Conservation (phyloP, 2,113 vertebrate species). For the Salvator merianae region DNA sequence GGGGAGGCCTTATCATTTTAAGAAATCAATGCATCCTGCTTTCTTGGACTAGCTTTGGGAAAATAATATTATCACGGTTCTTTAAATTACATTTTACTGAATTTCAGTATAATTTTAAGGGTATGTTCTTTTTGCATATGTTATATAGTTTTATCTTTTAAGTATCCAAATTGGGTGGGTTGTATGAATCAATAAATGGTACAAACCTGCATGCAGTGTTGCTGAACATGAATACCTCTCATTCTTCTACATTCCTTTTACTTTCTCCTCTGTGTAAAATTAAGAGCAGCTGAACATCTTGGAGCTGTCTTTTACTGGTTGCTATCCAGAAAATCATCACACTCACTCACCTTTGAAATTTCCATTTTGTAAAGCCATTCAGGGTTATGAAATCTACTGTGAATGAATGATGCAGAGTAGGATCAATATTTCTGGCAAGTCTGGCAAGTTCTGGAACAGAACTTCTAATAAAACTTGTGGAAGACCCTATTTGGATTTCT, state of each 20-base stretch:
- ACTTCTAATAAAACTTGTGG: background rate
- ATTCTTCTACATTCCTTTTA: background rate
- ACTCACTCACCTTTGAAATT: background rate
- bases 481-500: background rate
- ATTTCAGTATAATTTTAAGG: background rate
- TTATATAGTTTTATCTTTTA: background rate
- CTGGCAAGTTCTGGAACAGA: background rate
- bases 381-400: rapidly evolving
- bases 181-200: background rate
- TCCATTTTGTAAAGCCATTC: background rate
- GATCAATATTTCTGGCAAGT: background rate
- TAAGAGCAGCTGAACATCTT: background rate
- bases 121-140: too few species aligned
- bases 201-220: background rate
- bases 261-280: background rate
- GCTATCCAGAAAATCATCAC: background rate
- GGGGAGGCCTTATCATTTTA: too few species aligned
- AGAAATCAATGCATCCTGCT: background rate
- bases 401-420: background rate
- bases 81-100: background rate
- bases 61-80: background rate
- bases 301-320: background rate
- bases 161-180: background rate
- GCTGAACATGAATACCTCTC: background rate
- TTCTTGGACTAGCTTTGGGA: background rate